Conservation (phyloP, 2,797 vertebrate genomes). For the Halcyon leucocephala region DNA sequence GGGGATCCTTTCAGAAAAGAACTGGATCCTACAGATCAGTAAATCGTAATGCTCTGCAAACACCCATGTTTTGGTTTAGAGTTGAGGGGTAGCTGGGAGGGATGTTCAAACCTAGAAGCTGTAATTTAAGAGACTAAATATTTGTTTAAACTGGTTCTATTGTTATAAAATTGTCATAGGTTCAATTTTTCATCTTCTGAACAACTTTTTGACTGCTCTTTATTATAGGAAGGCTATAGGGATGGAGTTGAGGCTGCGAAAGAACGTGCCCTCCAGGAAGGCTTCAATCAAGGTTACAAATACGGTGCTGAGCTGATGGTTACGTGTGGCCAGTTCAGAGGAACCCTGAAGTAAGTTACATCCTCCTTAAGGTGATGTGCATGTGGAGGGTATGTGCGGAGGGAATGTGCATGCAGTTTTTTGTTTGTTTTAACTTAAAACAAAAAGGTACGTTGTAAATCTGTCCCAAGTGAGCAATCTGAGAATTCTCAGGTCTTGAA, state of each 20-base stretch:
- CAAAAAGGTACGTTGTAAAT: not conserved
- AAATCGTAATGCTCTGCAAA: not conserved
- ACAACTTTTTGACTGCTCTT: not conserved
- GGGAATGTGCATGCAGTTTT: rapidly evolving
- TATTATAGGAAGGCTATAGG: slow-evolving; percentile 89
- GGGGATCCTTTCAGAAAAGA: not conserved
- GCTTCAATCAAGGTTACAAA: slow-evolving; percentile 89
- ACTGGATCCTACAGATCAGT: not conserved
- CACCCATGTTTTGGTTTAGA: not conserved
- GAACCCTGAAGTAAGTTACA: slow-evolving; percentile 86
- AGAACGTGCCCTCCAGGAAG: slow-evolving; percentile 85
- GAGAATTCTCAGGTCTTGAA: not conserved
- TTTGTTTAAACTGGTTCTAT: not conserved
- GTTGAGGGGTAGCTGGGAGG: not conserved
- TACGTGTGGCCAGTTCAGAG: slow-evolving; percentile 87
- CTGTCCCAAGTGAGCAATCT: not conserved
- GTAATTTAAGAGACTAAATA: not conserved
- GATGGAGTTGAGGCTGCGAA: slow-evolving; percentile 90
- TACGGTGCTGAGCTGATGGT: slow-evolving; percentile 83
- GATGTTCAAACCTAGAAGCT: not conserved
- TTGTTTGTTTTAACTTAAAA: not conserved
- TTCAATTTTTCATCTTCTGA: not conserved
- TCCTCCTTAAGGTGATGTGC: not conserved
- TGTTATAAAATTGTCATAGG: not conserved
- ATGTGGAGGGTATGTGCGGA: not conserved